Evolutionary conservation across 2,113 vertebrate genomes (phyloP), one percentile per base, ranked within the genome.

Genomic region (Apus apus): DNA sequence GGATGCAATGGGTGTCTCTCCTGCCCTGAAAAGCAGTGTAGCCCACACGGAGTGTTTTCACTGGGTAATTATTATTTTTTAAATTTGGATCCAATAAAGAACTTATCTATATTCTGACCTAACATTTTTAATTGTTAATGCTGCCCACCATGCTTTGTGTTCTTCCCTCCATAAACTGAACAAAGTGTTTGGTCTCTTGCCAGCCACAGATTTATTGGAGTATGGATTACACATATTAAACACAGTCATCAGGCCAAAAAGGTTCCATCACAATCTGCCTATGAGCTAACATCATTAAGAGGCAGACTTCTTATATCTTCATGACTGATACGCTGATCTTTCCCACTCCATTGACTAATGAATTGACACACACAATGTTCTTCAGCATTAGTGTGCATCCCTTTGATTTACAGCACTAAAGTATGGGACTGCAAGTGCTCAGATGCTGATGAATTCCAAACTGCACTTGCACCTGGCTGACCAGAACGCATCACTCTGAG

Each of bases 221-320:
- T 96, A 92, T 94, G 94, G 95, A 97, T 97, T 90, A 77, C 77
- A 94, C 72, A 66, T 56, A 87, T 95, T 95, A 97, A 97, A 94
- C 83, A 96, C 75, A 94, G 74, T 57, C 67, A 73, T 95, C 94
- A 93, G 85, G 80, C 93, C 83, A 96, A 71, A 92, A 87, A 95
- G 80, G 67, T 93, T 92, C 78, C 92, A 94, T 96, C 91, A 75
- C 90, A 89, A 84, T 30, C 94, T 96, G 92, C 86, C 94, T 96
- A 93, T 34, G 7, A 97, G 85, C 81, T 91, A 97, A 85, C 94
- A 97, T 93, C 88, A 91, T 97, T 96, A 97, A 97, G 68, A 94
- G 53, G 76, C 64, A 96, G 77, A 94, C 77, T 96, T 90, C 94
- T 95, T 96, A 73, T 91, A 95, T 97, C 96, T 97, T 95, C 84